phyloP scores from a whole-genome alignment of 2,888 invertebrate species.

The Taenaris catops region DNA sequence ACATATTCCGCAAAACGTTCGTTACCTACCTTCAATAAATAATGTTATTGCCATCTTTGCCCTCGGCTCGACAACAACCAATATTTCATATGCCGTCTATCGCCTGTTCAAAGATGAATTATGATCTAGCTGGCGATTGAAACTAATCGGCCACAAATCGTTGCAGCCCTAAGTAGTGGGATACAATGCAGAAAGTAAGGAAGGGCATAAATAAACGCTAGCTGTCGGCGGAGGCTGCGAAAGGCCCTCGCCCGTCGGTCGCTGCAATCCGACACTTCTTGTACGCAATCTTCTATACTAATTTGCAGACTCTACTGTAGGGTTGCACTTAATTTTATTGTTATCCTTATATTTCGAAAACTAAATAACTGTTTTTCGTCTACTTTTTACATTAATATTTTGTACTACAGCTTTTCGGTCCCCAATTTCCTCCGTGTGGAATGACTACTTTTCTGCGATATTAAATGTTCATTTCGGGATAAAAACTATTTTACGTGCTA shows the following conservation, averaged over 20 bases:
- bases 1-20: no score
- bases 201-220: slow-evolving; percentile 29
- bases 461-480: no score
- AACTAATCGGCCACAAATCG: slow-evolving; percentile 24
- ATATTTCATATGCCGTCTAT: slow-evolving; percentile 16
- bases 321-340: slow-evolving; percentile 42
- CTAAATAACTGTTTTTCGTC: no score
- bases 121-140: slow-evolving; percentile 18
- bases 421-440: no score
- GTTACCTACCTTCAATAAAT: neutral
- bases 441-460: no score
- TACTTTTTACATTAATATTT: no score
- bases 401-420: no score
- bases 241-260: slow-evolving; percentile 42
- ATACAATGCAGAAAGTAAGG: slow-evolving; percentile 29
- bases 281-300: slow-evolving; percentile 66
- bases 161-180: slow-evolving; percentile 23
- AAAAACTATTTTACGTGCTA: no score
- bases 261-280: slow-evolving; percentile 66
- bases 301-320: slow-evolving; percentile 51
- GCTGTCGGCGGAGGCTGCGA: slow-evolving; percentile 39
- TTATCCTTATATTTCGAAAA: no score
- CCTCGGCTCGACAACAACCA: slow-evolving; percentile 1
- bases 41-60: slow-evolving; percentile 8
- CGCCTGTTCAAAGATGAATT: slow-evolving; percentile 16